These are phyloP conservation scores for Oreochromis aureus DNA, from an alignment of 2,113 vertebrate species.

Conservation along the genomic window DNA sequence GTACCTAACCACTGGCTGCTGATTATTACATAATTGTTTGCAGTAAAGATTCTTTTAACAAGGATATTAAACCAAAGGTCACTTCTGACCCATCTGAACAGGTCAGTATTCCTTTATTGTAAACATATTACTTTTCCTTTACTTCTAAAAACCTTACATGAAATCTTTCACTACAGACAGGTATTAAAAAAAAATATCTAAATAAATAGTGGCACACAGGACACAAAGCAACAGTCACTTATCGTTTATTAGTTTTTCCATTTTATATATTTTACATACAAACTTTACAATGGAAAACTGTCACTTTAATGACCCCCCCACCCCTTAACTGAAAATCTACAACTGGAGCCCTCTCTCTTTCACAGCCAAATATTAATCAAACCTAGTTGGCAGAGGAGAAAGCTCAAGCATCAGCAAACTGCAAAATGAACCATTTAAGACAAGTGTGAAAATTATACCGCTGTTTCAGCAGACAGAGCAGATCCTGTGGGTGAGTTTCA, in stretches of 20 bases:
- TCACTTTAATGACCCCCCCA: slow-evolving; percentile 22
- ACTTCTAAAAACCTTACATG: not conserved
- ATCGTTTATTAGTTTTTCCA: slow-evolving; percentile 67
- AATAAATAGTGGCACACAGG: not conserved
- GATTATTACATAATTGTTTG: not conserved
- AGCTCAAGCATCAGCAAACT: not conserved
- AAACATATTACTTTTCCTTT: not conserved
- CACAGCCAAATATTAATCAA: slow-evolving; percentile 1
- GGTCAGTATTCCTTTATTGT: not conserved
- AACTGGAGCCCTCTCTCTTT: slow-evolving; percentile 41
- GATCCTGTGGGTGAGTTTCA: not conserved
- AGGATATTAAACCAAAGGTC: not conserved
- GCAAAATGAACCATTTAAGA: slow-evolving; percentile 9
- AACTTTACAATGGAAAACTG: slow-evolving; percentile 69
- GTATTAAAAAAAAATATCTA: not conserved
- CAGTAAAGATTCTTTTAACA: not conserved
- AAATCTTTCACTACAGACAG: not conserved
- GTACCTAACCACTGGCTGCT: not conserved
- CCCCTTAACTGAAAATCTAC: slow-evolving; percentile 36
- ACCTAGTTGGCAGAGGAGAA: slow-evolving; percentile 19
- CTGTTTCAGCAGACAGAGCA: not conserved
- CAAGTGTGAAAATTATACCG: not conserved
- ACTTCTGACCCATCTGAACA: not conserved
- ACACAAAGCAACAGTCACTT: not conserved
- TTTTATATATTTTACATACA: slow-evolving; percentile 68